phyloP scores from a whole-genome alignment of 2,113 vertebrate genomes.

The Tympanuchus pallidicinctus region DNA sequence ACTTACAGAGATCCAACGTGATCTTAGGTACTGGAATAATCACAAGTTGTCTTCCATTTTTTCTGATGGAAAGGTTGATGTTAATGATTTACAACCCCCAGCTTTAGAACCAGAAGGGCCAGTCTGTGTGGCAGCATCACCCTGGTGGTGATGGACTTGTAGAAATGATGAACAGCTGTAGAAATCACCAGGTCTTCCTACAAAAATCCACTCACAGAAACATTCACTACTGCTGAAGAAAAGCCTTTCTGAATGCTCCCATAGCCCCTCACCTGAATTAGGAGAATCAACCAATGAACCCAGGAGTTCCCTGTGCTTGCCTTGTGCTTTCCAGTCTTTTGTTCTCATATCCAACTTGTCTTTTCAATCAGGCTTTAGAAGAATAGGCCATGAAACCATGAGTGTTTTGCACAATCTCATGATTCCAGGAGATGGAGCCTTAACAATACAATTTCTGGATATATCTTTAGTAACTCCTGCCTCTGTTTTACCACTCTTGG shows the following conservation, averaged over 20 bases:
- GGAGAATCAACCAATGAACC: rapidly evolving
- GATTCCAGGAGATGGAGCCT: slow-evolving; percentile 40
- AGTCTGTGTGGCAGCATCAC: not conserved
- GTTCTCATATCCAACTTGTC: not conserved
- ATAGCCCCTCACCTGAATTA: rapidly evolving
- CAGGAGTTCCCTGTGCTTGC: not conserved
- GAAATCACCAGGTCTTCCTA: not conserved
- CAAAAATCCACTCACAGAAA: not conserved
- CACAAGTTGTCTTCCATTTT: not conserved
- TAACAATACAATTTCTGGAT: not conserved
- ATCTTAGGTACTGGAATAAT: not conserved
- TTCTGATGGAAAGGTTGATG: not conserved
- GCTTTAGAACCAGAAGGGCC: not conserved
- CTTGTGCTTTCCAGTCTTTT: not conserved
- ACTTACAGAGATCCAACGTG: not conserved
- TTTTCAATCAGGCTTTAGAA: not conserved
- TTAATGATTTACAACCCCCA: not conserved
- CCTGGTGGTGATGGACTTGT: not conserved
- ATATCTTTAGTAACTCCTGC: not conserved
- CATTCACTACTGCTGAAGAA: not conserved
- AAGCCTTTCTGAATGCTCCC: not conserved
- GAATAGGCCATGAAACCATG: not conserved
- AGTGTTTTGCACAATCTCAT: not conserved
- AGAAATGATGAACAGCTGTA: not conserved
- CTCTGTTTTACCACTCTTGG: not conserved